phyloP scores from a whole-genome alignment of 2,113 vertebrate species.

The Heterotilapia buettikoferi region DNA sequence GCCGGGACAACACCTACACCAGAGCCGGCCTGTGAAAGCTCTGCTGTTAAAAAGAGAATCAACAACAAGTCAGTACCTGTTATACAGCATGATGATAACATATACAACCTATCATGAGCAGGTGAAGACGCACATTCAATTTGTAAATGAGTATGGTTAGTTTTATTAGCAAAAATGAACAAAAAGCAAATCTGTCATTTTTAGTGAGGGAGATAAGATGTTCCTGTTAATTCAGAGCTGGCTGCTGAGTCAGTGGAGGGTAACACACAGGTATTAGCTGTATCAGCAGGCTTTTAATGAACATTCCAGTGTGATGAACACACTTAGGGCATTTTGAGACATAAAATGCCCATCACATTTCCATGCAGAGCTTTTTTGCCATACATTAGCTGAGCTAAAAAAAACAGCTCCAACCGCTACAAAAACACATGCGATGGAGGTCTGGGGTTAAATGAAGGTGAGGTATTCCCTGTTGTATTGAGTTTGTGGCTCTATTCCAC shows the following conservation, averaged over 20 bases:
- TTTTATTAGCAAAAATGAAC: neutral
- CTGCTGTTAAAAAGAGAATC: slow-evolving; percentile 58
- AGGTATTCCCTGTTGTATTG: neutral
- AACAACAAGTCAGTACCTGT: neutral
- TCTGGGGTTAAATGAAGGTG: slow-evolving; percentile 7
- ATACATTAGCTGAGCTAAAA: neutral
- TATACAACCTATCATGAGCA: neutral
- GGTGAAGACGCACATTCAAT: neutral
- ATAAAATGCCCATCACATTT: neutral
- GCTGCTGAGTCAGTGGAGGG: neutral
- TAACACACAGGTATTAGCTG: neutral
- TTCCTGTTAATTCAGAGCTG: neutral
- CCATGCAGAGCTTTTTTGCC: slow-evolving; percentile 28
- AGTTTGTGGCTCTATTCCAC: neutral
- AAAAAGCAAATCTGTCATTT: neutral
- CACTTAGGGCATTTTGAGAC: neutral
- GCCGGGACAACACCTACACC: slow-evolving; percentile 50
- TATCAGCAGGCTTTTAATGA: neutral
- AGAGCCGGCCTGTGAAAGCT: slow-evolving; percentile 74
- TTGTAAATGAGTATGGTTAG: slow-evolving; percentile 1
- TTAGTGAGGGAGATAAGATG: neutral
- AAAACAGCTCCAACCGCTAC: neutral
- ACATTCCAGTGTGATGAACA: neutral
- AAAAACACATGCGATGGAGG: slow-evolving; percentile 19
- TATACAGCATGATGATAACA: neutral